These are phyloP conservation scores for Pao palembangensis DNA, from an alignment of 2,113 vertebrate genomes.

Conservation along the genomic window DNA sequence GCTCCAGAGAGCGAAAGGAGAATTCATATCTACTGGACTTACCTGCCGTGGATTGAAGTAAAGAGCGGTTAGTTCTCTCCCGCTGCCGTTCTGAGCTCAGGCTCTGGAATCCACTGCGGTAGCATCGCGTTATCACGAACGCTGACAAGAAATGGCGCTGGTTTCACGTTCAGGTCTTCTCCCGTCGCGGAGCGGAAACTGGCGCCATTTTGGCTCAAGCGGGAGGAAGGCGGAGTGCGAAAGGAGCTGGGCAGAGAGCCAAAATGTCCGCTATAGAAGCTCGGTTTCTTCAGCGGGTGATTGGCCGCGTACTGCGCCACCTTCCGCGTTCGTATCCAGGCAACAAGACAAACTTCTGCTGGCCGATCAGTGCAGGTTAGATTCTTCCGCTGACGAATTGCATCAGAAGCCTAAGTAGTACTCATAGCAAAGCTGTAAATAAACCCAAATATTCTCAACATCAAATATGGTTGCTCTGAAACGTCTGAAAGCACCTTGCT, in stretches of 20 bases:
- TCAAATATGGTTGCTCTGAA: background rate
- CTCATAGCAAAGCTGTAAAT: background rate
- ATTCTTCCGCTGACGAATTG: conserved; percentile 74
- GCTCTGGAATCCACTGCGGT: conserved; percentile 78
- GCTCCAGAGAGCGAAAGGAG: background rate
- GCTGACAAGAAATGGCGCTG: conserved; percentile 71
- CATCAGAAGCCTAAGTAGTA: conserved; percentile 77
- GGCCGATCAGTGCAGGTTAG: conserved; percentile 45
- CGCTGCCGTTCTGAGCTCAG: conserved; percentile 77
- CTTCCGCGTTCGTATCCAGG: conserved; percentile 70
- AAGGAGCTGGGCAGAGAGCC: conserved; percentile 40
- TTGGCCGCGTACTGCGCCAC: conserved; percentile 40
- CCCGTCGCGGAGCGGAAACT: conserved; percentile 45
- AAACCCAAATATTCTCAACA: too few species aligned
- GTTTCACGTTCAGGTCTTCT: conserved; percentile 50
- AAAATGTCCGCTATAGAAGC: conserved; percentile 54
- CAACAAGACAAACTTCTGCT: conserved; percentile 73
- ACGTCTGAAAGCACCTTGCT: too few species aligned
- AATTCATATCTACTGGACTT: conserved; percentile 2
- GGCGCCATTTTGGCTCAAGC: conserved; percentile 72
- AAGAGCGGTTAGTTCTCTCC: conserved; percentile 76
- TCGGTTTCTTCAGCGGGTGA: conserved; percentile 45
- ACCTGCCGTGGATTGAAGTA: conserved; percentile 73
- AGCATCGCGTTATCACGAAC: conserved; percentile 76
- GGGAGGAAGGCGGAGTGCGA: conserved; percentile 5